Percentiles rank a stretch among this genome's conserved stretches.
These are phyloP conservation scores for Spodoptera exigua DNA, from an alignment of 2,888 invertebrate genomes.

Conservation along the genomic window DNA sequence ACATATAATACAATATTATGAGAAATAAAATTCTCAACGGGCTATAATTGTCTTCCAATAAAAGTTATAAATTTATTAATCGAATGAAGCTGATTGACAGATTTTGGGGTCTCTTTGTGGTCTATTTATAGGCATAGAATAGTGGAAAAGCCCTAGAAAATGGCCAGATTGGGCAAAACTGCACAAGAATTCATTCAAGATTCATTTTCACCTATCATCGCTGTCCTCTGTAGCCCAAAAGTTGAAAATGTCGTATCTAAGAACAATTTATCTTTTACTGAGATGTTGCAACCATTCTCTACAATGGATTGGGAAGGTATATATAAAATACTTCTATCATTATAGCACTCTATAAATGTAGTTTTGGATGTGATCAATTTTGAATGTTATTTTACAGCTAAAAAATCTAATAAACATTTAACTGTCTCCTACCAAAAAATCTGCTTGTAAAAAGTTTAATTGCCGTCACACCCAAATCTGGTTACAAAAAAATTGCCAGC, in stretches of 20 bases:
- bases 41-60: too few species aligned
- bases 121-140: background rate
- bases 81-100: background rate
- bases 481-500: too few species aligned
- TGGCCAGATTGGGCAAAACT: conserved; percentile 83
- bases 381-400: too few species aligned
- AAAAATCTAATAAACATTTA: too few species aligned
- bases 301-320: conserved; percentile 89
- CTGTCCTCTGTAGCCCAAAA: conserved; percentile 94
- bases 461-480: too few species aligned
- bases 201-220: conserved; percentile 96
- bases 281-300: conserved; percentile 97
- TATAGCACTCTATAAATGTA: too few species aligned
- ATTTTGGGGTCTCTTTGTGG: background rate
- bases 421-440: too few species aligned
- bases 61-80: background rate
- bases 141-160: conserved; percentile 26
- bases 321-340: background rate
- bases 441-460: too few species aligned
- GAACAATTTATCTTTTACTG: conserved; percentile 96
- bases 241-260: conserved; percentile 96
- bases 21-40: too few species aligned
- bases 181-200: conserved; percentile 96
- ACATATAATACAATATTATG: too few species aligned
- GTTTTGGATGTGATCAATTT: too few species aligned